Percentiles rank a stretch among this genome's conserved stretches.
phyloP scores from a whole-genome alignment of 2,797 vertebrate species.

The Thamnophis elegans region DNA sequence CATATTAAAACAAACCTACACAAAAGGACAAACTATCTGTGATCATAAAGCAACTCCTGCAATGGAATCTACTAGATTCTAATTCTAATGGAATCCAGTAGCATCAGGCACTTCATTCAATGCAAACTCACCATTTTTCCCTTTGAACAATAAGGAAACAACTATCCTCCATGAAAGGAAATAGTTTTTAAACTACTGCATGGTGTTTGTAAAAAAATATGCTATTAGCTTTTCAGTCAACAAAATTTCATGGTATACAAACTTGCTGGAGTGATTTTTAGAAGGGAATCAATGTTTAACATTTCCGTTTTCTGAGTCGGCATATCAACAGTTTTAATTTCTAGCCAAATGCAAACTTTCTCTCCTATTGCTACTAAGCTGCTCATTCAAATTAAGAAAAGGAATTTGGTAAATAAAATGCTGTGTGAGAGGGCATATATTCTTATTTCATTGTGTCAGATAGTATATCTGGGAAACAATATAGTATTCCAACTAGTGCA shows the following conservation, averaged over 20 bases:
- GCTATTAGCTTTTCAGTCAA: not conserved
- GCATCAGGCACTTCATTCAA: not conserved
- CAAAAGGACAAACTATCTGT: not conserved
- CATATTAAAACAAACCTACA: not conserved
- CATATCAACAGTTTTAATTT: not conserved
- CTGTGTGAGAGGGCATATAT: not conserved
- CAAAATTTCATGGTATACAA: not conserved
- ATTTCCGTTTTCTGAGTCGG: not conserved
- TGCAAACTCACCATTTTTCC: not conserved
- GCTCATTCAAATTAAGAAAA: not conserved
- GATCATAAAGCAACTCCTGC: not conserved
- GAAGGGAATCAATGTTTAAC: not conserved
- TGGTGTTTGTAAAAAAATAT: not conserved
- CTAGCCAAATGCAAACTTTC: not conserved
- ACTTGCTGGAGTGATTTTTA: not conserved
- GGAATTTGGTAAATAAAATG: not conserved
- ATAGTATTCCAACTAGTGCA: not conserved
- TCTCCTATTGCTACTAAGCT: not conserved
- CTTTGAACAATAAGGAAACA: not conserved
- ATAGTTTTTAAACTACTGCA: not conserved
- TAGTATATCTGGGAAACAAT: not conserved
- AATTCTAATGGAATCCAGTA: not conserved
- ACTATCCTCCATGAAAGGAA: not conserved
- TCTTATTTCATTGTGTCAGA: not conserved
- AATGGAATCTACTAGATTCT: not conserved